These are phyloP conservation scores for Falco rusticolus DNA, from an alignment of 2,797 vertebrate genomes.

Conservation along the genomic window DNA sequence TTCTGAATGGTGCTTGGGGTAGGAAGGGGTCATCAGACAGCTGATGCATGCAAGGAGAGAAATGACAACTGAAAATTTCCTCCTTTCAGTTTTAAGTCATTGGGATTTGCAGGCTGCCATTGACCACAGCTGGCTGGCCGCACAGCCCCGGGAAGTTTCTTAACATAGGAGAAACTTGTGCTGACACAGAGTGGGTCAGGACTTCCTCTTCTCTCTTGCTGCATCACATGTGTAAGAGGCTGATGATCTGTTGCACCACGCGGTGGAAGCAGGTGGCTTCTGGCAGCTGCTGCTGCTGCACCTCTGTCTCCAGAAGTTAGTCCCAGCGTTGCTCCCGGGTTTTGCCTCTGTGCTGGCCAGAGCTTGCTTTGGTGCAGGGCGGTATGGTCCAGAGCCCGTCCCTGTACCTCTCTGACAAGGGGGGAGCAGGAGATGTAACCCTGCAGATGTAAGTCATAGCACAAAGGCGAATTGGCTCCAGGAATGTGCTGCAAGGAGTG, in stretches of 20 bases:
- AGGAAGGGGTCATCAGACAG: not conserved
- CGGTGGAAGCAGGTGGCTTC: not conserved
- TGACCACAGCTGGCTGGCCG: not conserved
- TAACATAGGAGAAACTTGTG: not conserved
- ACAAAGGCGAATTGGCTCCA: not conserved
- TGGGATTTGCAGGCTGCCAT: not conserved
- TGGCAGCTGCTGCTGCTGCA: not conserved
- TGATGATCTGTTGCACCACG: not conserved
- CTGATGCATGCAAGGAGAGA: not conserved
- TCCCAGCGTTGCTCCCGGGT: not conserved
- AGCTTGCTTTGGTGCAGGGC: not conserved
- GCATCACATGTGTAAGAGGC: not conserved
- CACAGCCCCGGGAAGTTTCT: conserved; percentile 13
- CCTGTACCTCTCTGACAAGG: not conserved
- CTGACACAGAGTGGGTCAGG: not conserved
- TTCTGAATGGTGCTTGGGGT: not conserved
- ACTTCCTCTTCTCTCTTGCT: conserved; percentile 30
- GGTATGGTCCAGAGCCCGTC: not conserved
- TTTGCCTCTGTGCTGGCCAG: not conserved
- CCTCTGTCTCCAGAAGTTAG: not conserved
- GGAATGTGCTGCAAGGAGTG: not conserved
- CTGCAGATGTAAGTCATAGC: not conserved
- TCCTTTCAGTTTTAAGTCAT: not conserved
- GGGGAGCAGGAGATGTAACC: not conserved
- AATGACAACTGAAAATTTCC: not conserved